phyloP scores from a whole-genome alignment of 2,797 vertebrate genomes.

The Diglossa cyanea region DNA sequence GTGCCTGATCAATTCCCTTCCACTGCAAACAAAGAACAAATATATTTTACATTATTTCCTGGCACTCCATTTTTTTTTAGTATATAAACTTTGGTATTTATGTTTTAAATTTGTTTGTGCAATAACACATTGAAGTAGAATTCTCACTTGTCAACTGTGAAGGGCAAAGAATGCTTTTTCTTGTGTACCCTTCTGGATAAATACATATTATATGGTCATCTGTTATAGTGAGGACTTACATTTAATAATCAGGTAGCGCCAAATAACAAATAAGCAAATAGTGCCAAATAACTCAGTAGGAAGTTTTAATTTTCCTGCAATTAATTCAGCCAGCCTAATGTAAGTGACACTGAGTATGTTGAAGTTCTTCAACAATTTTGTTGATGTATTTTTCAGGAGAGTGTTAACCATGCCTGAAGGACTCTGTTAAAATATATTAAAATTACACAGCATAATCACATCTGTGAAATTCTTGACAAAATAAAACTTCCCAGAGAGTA shows the following conservation, averaged over 20 bases:
- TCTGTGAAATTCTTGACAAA: constrained; percentile 58
- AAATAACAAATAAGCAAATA: not conserved
- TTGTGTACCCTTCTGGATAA: not conserved
- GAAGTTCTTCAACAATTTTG: constrained; percentile 24
- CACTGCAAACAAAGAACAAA: not conserved
- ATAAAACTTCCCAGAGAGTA: constrained; percentile 47
- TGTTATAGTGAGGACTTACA: not conserved
- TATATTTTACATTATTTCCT: not conserved
- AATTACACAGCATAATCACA: constrained; percentile 54
- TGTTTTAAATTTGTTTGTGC: not conserved
- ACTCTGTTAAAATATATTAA: constrained; percentile 32
- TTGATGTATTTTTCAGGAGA: constrained; percentile 31
- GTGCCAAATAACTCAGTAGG: not conserved
- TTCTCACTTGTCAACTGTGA: not conserved
- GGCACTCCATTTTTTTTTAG: not conserved
- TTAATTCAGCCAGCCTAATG: not conserved
- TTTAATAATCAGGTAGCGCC: not conserved
- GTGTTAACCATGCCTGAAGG: constrained; percentile 40
- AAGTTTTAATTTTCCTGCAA: constrained; percentile 1
- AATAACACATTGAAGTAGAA: not conserved
- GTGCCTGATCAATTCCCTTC: not conserved
- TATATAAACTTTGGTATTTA: not conserved
- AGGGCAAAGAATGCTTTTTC: not conserved
- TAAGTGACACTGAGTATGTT: not conserved
- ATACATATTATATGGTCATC: not conserved